Evolutionary conservation across 2,113 vertebrate species (phyloP).

Genomic region (Cygnus buccinator): DNA sequence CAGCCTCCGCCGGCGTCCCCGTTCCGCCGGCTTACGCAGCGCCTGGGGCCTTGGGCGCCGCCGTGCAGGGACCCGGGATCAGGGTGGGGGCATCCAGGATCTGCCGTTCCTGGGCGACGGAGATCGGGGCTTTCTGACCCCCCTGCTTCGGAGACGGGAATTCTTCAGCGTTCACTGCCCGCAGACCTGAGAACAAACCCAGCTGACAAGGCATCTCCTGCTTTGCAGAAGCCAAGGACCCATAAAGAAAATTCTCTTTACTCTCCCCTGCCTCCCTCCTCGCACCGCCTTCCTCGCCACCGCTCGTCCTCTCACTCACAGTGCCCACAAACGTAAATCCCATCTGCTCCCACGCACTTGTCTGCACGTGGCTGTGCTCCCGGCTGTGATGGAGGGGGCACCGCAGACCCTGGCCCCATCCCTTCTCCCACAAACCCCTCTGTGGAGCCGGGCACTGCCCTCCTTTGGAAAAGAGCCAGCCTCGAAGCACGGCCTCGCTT

Average conservation of each 20-base stretch:
- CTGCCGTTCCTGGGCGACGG: constrained; percentile 85
- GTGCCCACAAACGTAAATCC: not conserved
- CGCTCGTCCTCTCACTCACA: not conserved
- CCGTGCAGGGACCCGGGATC: constrained; percentile 69
- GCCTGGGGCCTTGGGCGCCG: constrained; percentile 53
- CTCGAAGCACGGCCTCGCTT: not conserved
- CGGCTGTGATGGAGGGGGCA: not conserved
- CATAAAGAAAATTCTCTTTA: not conserved
- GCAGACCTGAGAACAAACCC: not conserved
- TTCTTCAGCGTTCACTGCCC: not conserved
- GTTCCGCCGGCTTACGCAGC: not conserved
- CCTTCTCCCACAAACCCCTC: not conserved
- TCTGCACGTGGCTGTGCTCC: not conserved
- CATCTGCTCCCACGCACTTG: not conserved
- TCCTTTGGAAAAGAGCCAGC: constrained; percentile 19
- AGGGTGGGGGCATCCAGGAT: constrained; percentile 73
- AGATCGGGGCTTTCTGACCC: constrained; percentile 90
- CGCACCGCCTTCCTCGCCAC: not conserved
- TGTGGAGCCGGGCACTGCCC: not conserved
- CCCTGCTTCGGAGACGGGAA: not conserved
- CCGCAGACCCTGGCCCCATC: not conserved
- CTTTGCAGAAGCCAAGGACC: constrained; percentile 39
- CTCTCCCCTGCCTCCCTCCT: not conserved
- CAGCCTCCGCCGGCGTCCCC: constrained; percentile 23
- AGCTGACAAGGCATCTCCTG: constrained; percentile 9